Base-by-base conservation (phyloP, 2,888 invertebrate species). In the Platycheirus rosarum region DNA sequence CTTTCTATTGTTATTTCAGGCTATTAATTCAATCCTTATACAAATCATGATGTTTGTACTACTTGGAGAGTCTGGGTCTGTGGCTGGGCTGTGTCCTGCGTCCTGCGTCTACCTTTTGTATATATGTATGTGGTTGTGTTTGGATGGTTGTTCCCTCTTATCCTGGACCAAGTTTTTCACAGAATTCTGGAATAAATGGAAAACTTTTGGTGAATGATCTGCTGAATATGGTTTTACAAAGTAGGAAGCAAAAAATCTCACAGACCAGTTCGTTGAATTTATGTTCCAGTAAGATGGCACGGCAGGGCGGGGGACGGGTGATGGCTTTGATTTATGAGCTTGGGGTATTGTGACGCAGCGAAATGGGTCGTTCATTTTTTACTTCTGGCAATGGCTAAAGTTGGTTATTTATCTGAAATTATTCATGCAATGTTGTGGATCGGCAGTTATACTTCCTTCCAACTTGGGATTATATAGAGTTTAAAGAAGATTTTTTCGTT, bases 1-100 rank as follows among this genome's bases (percentile, higher is more conserved):
- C 75, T 69, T 32, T 49, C 62, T 69, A 62, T 62, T 75, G 75
- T 75, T 75, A 69, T 75, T 69, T 75, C 69, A 75, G 68, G 60
- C 75, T 68, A 75, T 75, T 75, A 75, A 75, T 75, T 69, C 53
- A 23, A 46, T 57, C 51, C 57, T 68, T 75, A 68, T 68, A 51
- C 40, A 74, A 55, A 55, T 66, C 66, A 48, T 35, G 70, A 48
- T 55, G 65, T 55, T 42, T 29, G 55, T 53, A 32, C 37, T 48
- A 13, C 57, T 60, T 60, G 35, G 20, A 23, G 46, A 44, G 16
- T 20, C 9, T 11, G 53, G 7, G 18, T 35, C 13, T 55, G 20
- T 37, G 53, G 35, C n/a, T n/a, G n/a, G n/a, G n/a, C n/a, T n/a
- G n/a, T n/a, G n/a, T n/a, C n/a, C 49, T 20, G 8, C 32, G 11